A percentile compares a stretch with the other conserved stretches of the same genome.
Conservation (phyloP, 2,113 vertebrate genomes). For the Rhombomys opimus region DNA sequence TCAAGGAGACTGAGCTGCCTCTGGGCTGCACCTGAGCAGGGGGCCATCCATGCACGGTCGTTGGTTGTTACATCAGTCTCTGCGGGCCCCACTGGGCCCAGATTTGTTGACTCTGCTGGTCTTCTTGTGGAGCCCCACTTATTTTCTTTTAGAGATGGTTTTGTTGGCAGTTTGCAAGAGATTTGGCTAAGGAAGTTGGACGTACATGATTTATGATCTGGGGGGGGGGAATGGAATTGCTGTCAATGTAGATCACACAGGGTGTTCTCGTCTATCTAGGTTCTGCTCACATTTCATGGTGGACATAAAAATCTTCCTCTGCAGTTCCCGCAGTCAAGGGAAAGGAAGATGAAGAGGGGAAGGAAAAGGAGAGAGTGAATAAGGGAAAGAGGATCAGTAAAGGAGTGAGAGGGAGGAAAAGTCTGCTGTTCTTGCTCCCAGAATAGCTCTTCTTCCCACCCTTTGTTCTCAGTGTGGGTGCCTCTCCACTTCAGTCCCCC, state of each 20-base stretch:
- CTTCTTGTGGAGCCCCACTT: neutral
- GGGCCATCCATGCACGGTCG: too few relatives aligned
- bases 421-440: too few relatives aligned
- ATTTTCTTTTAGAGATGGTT: neutral
- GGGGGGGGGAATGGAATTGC: neutral
- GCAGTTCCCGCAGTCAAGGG: neutral
- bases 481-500: neutral
- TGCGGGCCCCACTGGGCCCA: too few relatives aligned
- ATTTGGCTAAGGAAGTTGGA: neutral
- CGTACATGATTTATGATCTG: neutral
- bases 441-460: neutral
- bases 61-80: too few relatives aligned
- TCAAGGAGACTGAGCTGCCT: too few relatives aligned
- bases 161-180: neutral
- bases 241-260: neutral
- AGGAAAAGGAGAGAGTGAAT: neutral
- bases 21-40: too few relatives aligned
- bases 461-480: fast-evolving
- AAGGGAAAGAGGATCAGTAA: neutral
- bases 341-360: neutral
- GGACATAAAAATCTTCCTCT: neutral
- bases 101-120: too few relatives aligned
- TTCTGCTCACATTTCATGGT: neutral
- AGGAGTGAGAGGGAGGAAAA: neutral
- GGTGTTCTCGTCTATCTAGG: neutral